Evolutionary conservation across 2,113 vertebrate species (phyloP).

Genomic region (Choloepus hoffmanni): DNA sequence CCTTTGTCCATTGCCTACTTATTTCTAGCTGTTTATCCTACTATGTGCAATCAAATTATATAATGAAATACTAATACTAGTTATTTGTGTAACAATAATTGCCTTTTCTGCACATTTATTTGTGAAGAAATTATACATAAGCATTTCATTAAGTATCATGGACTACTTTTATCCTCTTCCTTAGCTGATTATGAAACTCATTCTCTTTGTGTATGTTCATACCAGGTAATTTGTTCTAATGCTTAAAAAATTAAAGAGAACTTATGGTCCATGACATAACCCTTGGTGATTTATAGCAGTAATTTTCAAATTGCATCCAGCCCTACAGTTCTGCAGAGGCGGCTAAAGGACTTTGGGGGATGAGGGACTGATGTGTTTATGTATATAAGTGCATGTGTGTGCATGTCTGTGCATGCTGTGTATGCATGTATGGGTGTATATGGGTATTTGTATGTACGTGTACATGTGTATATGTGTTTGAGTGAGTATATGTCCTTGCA

Average conservation of each 20-base stretch:
- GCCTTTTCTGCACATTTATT: background rate
- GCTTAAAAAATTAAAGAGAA: conserved; percentile 2
- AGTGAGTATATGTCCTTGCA: background rate
- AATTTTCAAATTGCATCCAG: background rate
- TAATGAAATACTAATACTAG: background rate
- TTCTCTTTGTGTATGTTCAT: background rate
- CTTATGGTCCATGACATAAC: background rate
- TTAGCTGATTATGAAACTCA: background rate
- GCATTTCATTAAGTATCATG: background rate
- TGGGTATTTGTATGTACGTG: background rate
- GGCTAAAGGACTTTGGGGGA: background rate
- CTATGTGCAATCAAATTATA: background rate
- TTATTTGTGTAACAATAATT: background rate
- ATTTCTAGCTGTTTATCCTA: background rate
- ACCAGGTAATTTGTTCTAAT: background rate
- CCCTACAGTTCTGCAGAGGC: background rate
- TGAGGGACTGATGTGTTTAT: background rate
- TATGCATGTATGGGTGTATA: background rate
- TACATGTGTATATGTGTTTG: background rate
- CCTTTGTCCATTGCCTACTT: background rate
- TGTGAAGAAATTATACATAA: background rate
- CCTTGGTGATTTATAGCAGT: background rate
- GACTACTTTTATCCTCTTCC: background rate
- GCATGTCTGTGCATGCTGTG: background rate
- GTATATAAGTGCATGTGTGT: background rate